Conservation (phyloP, 2,888 invertebrate species). For the Hydroisotoma schaefferi region DNA sequence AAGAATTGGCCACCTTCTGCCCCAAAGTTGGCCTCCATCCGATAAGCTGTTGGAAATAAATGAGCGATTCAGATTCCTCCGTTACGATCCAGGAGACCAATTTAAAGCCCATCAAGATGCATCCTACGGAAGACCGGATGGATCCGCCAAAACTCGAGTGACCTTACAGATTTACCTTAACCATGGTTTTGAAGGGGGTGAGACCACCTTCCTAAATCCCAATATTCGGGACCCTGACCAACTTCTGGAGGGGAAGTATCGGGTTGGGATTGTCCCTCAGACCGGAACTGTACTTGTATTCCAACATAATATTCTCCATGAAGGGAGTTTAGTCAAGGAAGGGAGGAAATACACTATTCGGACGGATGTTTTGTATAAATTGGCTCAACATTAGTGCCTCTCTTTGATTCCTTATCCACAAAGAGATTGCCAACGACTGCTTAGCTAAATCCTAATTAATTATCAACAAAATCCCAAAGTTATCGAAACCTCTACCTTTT, state of each 20-base stretch:
- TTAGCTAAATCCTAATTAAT: too few species aligned
- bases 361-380: slow-evolving; percentile 39
- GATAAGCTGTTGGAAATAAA: slow-evolving; percentile 24
- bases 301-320: slow-evolving; percentile 33
- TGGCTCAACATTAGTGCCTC: too few species aligned
- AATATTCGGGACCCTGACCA: background rate
- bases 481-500: too few species aligned
- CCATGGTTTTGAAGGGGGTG: slow-evolving; percentile 30
- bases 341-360: slow-evolving; percentile 37
- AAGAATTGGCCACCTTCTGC: slow-evolving; percentile 19
- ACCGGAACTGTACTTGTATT: slow-evolving; percentile 33
- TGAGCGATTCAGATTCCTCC: slow-evolving; percentile 30
- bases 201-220: slow-evolving; percentile 29
- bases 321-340: slow-evolving; percentile 30
- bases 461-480: too few species aligned
- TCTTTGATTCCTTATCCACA: too few species aligned
- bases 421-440: too few species aligned
- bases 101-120: slow-evolving; percentile 28
- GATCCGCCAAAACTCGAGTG: slow-evolving; percentile 18
- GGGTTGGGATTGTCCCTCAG: slow-evolving; percentile 26
- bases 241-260: slow-evolving; percentile 26
- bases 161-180: slow-evolving; percentile 38
- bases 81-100: slow-evolving; percentile 20
- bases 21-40: background rate
- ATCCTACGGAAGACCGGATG: slow-evolving; percentile 15